A percentile compares a stretch with the other conserved stretches of the same genome.
These are phyloP conservation scores for Bellardia bayeri DNA, from an alignment of 2,888 invertebrate genomes.

Conservation along the genomic window DNA sequence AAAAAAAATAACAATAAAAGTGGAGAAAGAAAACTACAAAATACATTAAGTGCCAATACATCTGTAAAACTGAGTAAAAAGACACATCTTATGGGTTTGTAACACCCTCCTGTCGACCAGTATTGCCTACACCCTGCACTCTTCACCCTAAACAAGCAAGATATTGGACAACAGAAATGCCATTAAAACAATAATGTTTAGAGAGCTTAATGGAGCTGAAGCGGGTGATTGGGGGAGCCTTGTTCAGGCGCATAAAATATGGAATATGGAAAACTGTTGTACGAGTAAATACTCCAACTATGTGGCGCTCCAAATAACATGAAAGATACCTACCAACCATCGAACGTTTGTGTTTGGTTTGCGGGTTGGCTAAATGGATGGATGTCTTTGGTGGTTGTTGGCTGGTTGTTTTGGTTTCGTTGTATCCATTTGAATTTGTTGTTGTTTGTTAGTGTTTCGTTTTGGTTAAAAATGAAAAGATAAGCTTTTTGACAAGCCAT, in stretches of 20 bases:
- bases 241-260: conserved; percentile 11
- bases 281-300: conserved; percentile 1
- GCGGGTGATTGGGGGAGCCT: background rate
- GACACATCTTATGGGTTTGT: conserved; percentile 28
- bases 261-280: conserved; percentile 4
- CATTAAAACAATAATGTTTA: background rate
- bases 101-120: background rate
- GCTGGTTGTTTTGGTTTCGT: background rate
- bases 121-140: background rate
- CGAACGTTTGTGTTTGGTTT: conserved; percentile 4
- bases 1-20: conserved; percentile 27
- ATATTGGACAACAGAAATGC: background rate
- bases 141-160: background rate
- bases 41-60: conserved; percentile 63
- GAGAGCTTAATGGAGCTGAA: no score
- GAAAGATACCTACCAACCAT: conserved; percentile 6
- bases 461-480: conserved; percentile 66
- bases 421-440: conserved; percentile 40
- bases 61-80: conserved; percentile 46
- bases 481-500: conserved; percentile 72
- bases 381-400: conserved; percentile 4
- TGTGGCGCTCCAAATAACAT: conserved; percentile 65
- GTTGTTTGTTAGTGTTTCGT: background rate
- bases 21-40: conserved; percentile 35
- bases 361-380: conserved; percentile 17